Evolutionary conservation across 2,888 invertebrate genomes (phyloP).

Genomic region (Troides oblongomaculatus): DNA sequence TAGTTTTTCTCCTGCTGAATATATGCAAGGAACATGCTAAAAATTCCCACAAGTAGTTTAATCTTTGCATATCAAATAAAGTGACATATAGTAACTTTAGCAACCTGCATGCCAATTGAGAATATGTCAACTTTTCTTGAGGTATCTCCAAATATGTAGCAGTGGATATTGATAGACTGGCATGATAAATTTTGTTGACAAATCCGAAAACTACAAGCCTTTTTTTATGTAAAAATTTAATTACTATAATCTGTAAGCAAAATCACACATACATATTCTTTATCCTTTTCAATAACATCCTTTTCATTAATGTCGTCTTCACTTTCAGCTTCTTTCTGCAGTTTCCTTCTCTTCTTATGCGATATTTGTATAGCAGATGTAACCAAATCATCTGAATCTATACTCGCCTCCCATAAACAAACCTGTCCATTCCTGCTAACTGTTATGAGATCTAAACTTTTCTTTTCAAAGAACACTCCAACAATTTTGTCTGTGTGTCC

Average conservation of each 20-base stretch:
- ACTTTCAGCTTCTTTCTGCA: constrained; percentile 74
- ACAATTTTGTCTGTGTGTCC: constrained; percentile 93
- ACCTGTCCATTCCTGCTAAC: constrained; percentile 91
- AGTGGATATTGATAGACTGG: too few species aligned
- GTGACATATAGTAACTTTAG: too few species aligned
- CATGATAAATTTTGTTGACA: too few species aligned
- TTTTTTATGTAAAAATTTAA: too few species aligned
- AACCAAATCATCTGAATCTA: constrained; percentile 85
- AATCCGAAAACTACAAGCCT: too few species aligned
- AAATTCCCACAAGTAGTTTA: too few species aligned
- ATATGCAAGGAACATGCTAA: too few species aligned
- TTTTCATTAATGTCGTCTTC: constrained; percentile 84
- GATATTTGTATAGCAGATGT: constrained; percentile 72
- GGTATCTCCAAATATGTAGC: too few species aligned
- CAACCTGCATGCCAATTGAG: too few species aligned
- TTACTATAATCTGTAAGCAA: constrained; percentile 26
- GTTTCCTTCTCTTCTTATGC: constrained; percentile 70
- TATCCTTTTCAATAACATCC: constrained; percentile 79
- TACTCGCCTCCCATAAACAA: constrained; percentile 91
- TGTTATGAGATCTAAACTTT: constrained; percentile 91
- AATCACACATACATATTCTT: constrained; percentile 62
- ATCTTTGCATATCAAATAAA: too few species aligned
- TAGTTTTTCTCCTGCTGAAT: too few species aligned
- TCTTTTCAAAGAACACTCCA: constrained; percentile 92
- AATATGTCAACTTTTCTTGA: too few species aligned